phyloP scores from a whole-genome alignment of 2,797 vertebrate genomes.

The Phrynocephalus forsythii region DNA sequence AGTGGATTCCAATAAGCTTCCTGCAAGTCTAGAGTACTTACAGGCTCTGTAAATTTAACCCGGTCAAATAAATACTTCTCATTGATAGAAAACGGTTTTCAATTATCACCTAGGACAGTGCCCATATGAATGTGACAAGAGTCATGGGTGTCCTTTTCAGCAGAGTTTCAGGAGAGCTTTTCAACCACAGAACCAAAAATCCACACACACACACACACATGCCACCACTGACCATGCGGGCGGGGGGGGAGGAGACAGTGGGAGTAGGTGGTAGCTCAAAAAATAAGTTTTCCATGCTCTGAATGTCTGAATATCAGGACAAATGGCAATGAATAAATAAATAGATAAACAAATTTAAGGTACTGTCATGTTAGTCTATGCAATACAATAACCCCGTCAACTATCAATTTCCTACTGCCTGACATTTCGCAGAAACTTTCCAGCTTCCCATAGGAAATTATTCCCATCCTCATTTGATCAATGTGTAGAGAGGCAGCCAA shows the following conservation, averaged over 20 bases:
- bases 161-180: too few species aligned
- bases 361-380: too few species aligned
- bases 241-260: too few species aligned
- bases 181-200: too few species aligned
- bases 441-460: not conserved
- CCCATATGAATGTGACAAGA: not conserved
- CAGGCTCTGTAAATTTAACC: not conserved
- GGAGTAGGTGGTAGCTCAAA: too few species aligned
- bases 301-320: not conserved
- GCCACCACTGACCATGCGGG: too few species aligned
- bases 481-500: not conserved
- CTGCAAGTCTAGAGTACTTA: not conserved
- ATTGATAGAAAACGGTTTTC: not conserved
- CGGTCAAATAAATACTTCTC: not conserved
- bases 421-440: slow-evolving; percentile 7
- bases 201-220: too few species aligned
- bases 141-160: not conserved
- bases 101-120: not conserved
- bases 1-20: not conserved
- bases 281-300: too few species aligned
- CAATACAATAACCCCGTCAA: not conserved
- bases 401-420: not conserved
- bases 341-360: too few species aligned
- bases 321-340: too few species aligned
- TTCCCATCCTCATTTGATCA: not conserved